Base-by-base conservation (phyloP, 37 sponge, comb jelly and placozoan genomes). In the Diacarnus erythraeanus region DNA sequence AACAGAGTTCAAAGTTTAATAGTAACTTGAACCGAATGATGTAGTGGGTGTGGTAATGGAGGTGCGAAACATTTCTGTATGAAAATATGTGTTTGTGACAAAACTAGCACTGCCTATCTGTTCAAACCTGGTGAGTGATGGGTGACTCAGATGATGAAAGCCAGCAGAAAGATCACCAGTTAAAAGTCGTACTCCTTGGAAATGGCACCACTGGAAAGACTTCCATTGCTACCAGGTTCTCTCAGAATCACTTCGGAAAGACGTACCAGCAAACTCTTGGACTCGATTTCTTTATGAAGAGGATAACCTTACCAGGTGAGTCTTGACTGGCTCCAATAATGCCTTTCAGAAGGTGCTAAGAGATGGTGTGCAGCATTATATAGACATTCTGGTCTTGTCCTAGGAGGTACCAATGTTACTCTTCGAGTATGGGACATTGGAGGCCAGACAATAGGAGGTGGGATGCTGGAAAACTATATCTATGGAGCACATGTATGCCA, bases 341-440 rank as follows among this genome's bases (percentile, higher is more conserved):
- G 71, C 71, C 22, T 47, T 3, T 12, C 64, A 4, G 23, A 15
- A n/a, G 64, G 31, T 63, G 31, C 18, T 33, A 69, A 37, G 10
- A 69, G 5, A 8, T 5, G 35, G 5, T 69, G 3, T 8, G 39
- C 42, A 21, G 37, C 38, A 69, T 10, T 8, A 15, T 73, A 43
- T 3, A n/a, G n/a, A n/a, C 12, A 47, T 47, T 47, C 12, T 47
- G 10, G 12, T 47, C 12, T 42, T 39, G n/a, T 8, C 25, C 47
- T 72, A 92, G 93, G 90, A 60, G 84, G 80, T 59, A 77, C 72
- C 18, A 74, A 95, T 37, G 95, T 94, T 6, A 76, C 96, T 0
- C 79, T 98, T 22, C 96, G 93, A 74, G 94, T 98, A 33, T 96
- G 99, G 99, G 99, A 96, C 77, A 98, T 96, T 68, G 99, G 99